Percentiles rank a stretch among this genome's conserved stretches.
These are phyloP conservation scores for Pycnonotus jocosus DNA, from an alignment of 2,113 vertebrate species.

Conservation along the genomic window DNA sequence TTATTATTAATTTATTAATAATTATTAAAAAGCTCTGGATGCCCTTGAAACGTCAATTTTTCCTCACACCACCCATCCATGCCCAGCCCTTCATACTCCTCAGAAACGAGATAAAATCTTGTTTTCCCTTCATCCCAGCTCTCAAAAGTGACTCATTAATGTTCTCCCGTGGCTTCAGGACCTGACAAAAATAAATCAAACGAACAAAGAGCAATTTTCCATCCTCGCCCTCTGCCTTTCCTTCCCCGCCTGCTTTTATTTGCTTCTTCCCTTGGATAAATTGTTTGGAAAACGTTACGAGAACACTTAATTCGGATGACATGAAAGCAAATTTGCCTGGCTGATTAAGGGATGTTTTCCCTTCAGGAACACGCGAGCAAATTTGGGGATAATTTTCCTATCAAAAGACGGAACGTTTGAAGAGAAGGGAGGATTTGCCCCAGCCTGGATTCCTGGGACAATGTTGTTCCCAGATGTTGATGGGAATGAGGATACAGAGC, in stretches of 20 bases:
- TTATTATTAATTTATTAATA: too few species aligned
- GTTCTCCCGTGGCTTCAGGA: not conserved
- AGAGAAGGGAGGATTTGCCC: not conserved
- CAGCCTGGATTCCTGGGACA: not conserved
- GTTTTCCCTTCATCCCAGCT: not conserved
- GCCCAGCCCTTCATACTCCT: not conserved
- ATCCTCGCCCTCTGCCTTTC: not conserved
- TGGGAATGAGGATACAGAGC: not conserved
- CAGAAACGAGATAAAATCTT: not conserved
- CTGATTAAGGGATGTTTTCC: conserved; percentile 29
- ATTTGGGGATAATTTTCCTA: conserved; percentile 25
- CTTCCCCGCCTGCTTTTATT: not conserved
- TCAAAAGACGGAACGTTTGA: conserved; percentile 3
- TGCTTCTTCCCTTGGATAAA: not conserved
- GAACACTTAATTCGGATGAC: conserved; percentile 25
- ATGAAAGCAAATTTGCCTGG: not conserved
- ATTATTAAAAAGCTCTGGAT: not conserved
- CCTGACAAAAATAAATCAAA: not conserved
- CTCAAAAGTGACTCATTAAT: not conserved
- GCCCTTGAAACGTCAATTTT: not conserved
- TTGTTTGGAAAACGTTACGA: conserved; percentile 4
- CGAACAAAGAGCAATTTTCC: not conserved
- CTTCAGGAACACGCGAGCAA: not conserved
- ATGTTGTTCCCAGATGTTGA: conserved; percentile 40
- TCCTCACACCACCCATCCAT: not conserved